phyloP scores from a whole-genome alignment of 2,113 vertebrate genomes.

The Nibea coibor region DNA sequence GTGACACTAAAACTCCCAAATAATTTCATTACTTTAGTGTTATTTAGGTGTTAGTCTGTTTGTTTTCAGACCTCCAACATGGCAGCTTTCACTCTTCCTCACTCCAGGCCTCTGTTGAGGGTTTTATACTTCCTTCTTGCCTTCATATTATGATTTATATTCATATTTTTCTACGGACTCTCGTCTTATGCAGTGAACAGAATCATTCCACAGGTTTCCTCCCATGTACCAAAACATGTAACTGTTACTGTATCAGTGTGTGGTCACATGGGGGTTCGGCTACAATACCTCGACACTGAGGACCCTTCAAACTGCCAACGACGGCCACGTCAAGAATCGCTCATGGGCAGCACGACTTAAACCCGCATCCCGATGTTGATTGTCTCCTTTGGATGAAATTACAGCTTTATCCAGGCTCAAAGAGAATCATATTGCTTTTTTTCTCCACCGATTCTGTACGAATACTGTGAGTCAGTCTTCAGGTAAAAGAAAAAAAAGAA shows the following conservation, averaged over 20 bases:
- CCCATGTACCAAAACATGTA: neutral
- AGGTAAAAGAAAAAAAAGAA: conserved; percentile 46
- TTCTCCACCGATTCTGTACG: conserved; percentile 29
- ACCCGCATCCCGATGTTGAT: conserved; percentile 52
- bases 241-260: conserved; percentile 7
- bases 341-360: conserved; percentile 41
- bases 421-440: conserved; percentile 65
- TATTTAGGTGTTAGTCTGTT: neutral
- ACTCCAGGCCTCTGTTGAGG: neutral
- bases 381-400: conserved; percentile 78
- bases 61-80: conserved; percentile 6
- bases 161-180: conserved; percentile 14
- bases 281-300: conserved; percentile 33
- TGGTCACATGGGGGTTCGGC: conserved; percentile 13
- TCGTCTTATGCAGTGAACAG: conserved; percentile 8
- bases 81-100: neutral
- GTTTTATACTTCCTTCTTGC: conserved; percentile 81
- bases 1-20: neutral
- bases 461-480: conserved; percentile 45
- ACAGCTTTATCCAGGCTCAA: conserved; percentile 74
- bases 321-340: conserved; percentile 25
- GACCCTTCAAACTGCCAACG: conserved; percentile 52
- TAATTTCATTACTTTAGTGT: neutral
- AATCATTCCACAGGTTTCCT: conserved; percentile 19
- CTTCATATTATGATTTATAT: conserved; percentile 77